These are phyloP conservation scores for Apodemia zela DNA, from an alignment of 2,888 invertebrate species.

Conservation along the genomic window DNA sequence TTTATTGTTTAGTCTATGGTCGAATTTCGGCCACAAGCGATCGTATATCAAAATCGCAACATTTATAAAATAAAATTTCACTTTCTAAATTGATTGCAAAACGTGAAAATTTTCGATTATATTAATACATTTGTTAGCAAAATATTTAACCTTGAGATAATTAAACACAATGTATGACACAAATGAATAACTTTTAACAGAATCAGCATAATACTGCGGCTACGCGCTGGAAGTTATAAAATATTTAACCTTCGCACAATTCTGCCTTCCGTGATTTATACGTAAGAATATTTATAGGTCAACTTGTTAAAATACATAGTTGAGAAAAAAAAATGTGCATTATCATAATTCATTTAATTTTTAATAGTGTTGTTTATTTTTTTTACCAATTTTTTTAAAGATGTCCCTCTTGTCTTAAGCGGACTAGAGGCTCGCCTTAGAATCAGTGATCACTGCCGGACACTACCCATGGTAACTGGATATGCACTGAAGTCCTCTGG, in stretches of 20 bases:
- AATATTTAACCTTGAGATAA: conserved; percentile 19
- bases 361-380: background rate
- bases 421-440: too few relatives aligned
- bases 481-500: too few relatives aligned
- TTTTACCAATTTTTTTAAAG: background rate
- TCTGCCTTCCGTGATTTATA: conserved; percentile 37
- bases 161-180: conserved; percentile 17
- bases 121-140: background rate
- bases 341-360: background rate
- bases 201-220: conserved; percentile 30
- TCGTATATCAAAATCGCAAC: too few relatives aligned
- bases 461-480: too few relatives aligned
- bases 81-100: background rate
- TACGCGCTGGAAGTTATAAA: conserved; percentile 25
- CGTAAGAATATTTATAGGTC: conserved; percentile 22
- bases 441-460: too few relatives aligned
- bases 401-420: too few relatives aligned
- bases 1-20: too few relatives aligned
- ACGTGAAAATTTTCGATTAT: background rate
- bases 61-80: background rate
- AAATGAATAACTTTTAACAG: conserved; percentile 17
- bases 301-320: conserved; percentile 10
- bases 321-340: background rate
- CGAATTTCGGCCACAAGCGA: too few relatives aligned
- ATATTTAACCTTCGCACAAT: conserved; percentile 39